Evolutionary conservation across 2,888 invertebrate species (phyloP).

Genomic region (Lasioglossum leucozonium): DNA sequence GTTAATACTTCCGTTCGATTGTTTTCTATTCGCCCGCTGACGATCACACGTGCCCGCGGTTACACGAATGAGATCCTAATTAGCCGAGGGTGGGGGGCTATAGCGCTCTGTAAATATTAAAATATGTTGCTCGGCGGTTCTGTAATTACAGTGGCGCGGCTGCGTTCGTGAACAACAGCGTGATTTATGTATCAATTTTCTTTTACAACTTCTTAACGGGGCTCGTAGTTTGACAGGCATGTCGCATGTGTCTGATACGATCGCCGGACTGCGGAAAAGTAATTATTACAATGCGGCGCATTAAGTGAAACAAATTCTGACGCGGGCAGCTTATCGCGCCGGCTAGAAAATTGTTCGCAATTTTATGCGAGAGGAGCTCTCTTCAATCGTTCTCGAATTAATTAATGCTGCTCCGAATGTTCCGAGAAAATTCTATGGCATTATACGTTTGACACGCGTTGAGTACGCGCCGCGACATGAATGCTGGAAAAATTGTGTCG

Average conservation of each 20-base stretch:
- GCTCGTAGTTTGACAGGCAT: background rate
- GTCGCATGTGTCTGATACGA: background rate
- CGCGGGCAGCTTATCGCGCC: background rate
- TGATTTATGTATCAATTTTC: conserved; percentile 4
- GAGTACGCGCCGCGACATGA: background rate
- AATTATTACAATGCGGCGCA: conserved; percentile 4
- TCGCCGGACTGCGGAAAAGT: background rate
- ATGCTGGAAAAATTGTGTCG: too few relatives aligned
- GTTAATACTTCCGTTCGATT: background rate
- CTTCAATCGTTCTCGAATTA: background rate
- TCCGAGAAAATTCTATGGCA: background rate
- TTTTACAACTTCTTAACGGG: conserved; percentile 4
- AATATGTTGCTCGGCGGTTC: background rate
- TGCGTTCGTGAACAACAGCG: background rate
- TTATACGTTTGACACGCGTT: background rate
- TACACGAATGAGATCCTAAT: background rate
- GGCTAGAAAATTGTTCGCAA: background rate
- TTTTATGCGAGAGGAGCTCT: background rate
- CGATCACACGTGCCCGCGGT: background rate
- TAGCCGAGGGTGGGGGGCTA: background rate
- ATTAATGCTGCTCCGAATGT: background rate
- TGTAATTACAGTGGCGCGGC: background rate
- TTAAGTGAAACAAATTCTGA: background rate
- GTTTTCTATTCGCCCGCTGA: background rate
- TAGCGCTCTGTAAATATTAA: background rate